Evolutionary conservation across 2,113 vertebrate genomes (phyloP).

Genomic region (Nothoprocta pentlandii): DNA sequence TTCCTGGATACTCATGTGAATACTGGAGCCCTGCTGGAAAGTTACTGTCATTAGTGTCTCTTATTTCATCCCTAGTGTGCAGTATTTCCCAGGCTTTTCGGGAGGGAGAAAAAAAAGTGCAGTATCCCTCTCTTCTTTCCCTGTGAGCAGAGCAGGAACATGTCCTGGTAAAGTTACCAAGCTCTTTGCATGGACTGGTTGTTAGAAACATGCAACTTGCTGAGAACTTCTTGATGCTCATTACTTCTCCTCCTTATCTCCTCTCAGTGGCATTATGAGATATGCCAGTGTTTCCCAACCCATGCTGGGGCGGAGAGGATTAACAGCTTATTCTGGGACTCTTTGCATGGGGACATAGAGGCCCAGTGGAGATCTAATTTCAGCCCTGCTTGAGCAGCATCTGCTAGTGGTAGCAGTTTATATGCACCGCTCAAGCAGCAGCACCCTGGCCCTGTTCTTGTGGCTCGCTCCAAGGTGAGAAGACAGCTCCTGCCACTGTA

Average conservation of each 20-base stretch:
- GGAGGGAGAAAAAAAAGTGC: not conserved
- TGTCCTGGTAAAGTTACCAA: not conserved
- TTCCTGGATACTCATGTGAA: not conserved
- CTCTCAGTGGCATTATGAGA: not conserved
- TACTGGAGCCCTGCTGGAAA: not conserved
- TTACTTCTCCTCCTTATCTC: not conserved
- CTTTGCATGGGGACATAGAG: not conserved
- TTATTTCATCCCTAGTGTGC: not conserved
- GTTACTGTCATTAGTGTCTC: not conserved
- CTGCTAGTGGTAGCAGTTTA: not conserved
- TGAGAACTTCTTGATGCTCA: not conserved
- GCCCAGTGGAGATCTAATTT: not conserved
- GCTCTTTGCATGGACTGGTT: not conserved
- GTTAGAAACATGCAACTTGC: not conserved
- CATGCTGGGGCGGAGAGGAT: not conserved
- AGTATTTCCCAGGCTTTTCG: not conserved
- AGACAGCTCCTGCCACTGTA: not conserved
- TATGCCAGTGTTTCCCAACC: accelerated
- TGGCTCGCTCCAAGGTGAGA: accelerated
- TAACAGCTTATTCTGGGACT: not conserved
- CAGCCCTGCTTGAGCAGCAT: not conserved
- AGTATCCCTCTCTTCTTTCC: not conserved
- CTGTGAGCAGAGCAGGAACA: not conserved
- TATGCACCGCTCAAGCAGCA: accelerated
- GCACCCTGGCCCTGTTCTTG: not conserved